Conservation (phyloP, 2,797 vertebrate genomes). For the Premnoplex brunnescens region DNA sequence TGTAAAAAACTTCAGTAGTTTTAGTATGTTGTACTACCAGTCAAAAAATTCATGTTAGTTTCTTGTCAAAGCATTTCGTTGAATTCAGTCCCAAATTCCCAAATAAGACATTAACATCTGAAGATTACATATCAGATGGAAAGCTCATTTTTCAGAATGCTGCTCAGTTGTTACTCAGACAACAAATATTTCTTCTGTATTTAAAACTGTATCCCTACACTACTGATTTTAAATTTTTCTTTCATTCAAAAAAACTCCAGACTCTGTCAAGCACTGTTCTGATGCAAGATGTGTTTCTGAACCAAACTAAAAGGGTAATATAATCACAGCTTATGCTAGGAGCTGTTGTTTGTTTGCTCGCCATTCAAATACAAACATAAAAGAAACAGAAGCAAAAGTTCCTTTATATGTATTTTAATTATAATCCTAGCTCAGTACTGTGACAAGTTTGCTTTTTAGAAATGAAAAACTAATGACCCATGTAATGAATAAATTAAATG, state of each 20-base stretch:
- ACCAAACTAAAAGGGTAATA: not conserved
- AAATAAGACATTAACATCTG: not conserved
- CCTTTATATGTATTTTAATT: constrained; percentile 8
- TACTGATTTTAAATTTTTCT: not conserved
- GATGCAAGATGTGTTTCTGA: not conserved
- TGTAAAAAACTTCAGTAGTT: not conserved
- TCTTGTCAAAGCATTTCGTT: not conserved
- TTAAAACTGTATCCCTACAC: not conserved
- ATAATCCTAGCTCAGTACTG: not conserved
- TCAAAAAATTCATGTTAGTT: not conserved
- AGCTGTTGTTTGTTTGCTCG: not conserved
- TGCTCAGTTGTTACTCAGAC: not conserved
- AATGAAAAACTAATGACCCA: constrained; percentile 29
- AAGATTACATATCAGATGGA: not conserved
- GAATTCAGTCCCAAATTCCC: not conserved
- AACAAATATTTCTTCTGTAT: not conserved
- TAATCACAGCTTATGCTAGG: not conserved
- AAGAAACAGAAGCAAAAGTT: not conserved
- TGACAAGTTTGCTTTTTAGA: constrained; percentile 13
- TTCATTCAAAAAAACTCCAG: rapidly evolving
- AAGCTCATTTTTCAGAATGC: not conserved
- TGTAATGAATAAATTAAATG: constrained; percentile 24
- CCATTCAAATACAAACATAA: not conserved
- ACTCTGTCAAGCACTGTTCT: not conserved
- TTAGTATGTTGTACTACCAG: not conserved